Evolutionary conservation across 2,113 vertebrate species (phyloP).

Genomic region (Spilogale gracilis): DNA sequence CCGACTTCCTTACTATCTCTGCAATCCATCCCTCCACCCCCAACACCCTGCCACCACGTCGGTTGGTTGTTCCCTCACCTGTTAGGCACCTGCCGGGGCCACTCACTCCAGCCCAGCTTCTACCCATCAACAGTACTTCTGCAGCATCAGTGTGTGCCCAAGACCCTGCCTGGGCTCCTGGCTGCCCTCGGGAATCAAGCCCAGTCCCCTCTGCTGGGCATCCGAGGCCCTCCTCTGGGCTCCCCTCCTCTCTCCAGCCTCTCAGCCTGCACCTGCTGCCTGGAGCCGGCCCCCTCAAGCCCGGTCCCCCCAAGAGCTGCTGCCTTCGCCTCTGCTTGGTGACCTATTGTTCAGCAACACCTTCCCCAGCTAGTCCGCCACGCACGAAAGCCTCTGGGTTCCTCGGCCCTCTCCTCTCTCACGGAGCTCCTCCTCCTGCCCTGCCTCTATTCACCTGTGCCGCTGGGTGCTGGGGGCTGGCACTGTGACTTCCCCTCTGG

Average conservation of each 20-base stretch:
- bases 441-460: background rate
- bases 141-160: too few relatives aligned
- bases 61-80: fast-evolving
- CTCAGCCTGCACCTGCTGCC: background rate
- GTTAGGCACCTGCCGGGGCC: background rate
- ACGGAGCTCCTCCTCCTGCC: background rate
- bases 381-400: background rate
- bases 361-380: fast-evolving
- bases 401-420: background rate
- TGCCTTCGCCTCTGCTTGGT: background rate
- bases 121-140: background rate
- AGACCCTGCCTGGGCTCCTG: background rate
- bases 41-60: too few relatives aligned
- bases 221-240: too few relatives aligned
- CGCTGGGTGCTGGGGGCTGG: fast-evolving
- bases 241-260: background rate
- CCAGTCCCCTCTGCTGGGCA: background rate
- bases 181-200: background rate
- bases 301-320: background rate
- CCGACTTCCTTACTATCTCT: background rate
- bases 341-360: background rate
- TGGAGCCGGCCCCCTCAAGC: background rate
- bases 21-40: background rate
- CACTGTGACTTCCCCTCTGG: background rate
- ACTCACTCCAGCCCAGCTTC: background rate